These are phyloP conservation scores for Oxycera nigricornis DNA, from an alignment of 2,888 invertebrate genomes.

Conservation along the genomic window DNA sequence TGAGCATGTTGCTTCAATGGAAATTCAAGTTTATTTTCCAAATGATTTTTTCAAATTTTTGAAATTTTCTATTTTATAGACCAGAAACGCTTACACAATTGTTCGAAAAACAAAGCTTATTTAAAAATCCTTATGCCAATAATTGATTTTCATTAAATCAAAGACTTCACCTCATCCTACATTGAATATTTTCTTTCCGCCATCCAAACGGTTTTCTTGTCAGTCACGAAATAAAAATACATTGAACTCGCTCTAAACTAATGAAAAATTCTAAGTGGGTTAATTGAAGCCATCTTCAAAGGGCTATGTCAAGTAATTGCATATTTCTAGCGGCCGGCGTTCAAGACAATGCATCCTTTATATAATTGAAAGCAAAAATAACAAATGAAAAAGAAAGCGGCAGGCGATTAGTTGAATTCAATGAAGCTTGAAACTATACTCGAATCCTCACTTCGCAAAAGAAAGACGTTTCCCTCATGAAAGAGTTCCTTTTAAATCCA, in stretches of 20 bases:
- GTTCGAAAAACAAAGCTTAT: too few species aligned
- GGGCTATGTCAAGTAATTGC: slow-evolving; percentile 39
- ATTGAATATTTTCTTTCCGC: too few species aligned
- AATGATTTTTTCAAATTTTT: too few species aligned
- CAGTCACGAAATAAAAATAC: not conserved
- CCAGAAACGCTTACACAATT: too few species aligned
- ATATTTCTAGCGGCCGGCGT: not conserved
- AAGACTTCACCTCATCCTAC: too few species aligned
- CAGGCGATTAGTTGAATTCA: slow-evolving; percentile 35
- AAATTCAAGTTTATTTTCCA: too few species aligned
- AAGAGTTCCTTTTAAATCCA: slow-evolving; percentile 2
- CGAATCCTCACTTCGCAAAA: slow-evolving; percentile 14
- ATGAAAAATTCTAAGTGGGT: slow-evolving; percentile 40
- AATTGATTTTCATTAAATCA: too few species aligned
- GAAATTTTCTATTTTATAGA: too few species aligned
- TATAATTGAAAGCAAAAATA: slow-evolving; percentile 18
- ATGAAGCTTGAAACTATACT: slow-evolving; percentile 33
- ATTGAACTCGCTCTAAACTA: not conserved
- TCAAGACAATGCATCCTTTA: slow-evolving; percentile 12
- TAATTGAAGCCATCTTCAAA: slow-evolving; percentile 38
- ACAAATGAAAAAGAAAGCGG: slow-evolving; percentile 20
- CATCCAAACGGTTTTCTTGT: not conserved
- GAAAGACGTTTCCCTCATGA: not conserved
- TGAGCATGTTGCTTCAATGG: too few species aligned
- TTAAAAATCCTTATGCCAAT: too few species aligned